Conservation (phyloP, 2,797 vertebrate genomes). For the Pseudocheirus occidentalis region DNA sequence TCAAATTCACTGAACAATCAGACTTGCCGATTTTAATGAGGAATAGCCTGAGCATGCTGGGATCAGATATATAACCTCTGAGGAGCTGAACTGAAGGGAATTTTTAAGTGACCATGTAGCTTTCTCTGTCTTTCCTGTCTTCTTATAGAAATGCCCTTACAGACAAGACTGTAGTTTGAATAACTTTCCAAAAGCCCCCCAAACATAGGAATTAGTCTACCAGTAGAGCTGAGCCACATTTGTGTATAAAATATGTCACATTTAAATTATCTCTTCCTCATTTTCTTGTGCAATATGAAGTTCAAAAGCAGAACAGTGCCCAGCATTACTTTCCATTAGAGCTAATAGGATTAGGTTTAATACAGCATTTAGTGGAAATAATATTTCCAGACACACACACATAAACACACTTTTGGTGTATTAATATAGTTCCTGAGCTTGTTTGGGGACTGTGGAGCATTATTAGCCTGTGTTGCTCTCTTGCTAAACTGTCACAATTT, state of each 20-base stretch:
- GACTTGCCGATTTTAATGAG: neutral
- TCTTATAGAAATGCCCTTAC: conserved; percentile 17
- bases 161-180: neutral
- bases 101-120: neutral
- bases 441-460: neutral
- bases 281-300: conserved; percentile 17
- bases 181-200: conserved; percentile 7
- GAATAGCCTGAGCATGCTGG: neutral
- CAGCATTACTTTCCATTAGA: conserved; percentile 40
- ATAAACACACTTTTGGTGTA: conserved; percentile 25
- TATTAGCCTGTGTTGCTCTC: conserved; percentile 2
- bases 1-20: conserved; percentile 5
- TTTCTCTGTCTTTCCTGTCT: conserved; percentile 1
- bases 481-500: neutral
- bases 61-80: neutral
- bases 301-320: conserved; percentile 27
- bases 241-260: conserved; percentile 16
- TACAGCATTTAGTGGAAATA: conserved; percentile 23
- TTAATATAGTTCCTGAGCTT: neutral
- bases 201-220: conserved; percentile 23
- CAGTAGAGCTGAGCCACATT: conserved; percentile 18
- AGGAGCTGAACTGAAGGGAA: neutral
- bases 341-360: conserved; percentile 26
- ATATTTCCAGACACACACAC: conserved; percentile 11
- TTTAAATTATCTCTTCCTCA: conserved; percentile 17